Percentiles rank a stretch among this genome's conserved stretches.
These are phyloP conservation scores for Bombus affinis DNA, from an alignment of 1,140 invertebrate species.

Conservation along the genomic window DNA sequence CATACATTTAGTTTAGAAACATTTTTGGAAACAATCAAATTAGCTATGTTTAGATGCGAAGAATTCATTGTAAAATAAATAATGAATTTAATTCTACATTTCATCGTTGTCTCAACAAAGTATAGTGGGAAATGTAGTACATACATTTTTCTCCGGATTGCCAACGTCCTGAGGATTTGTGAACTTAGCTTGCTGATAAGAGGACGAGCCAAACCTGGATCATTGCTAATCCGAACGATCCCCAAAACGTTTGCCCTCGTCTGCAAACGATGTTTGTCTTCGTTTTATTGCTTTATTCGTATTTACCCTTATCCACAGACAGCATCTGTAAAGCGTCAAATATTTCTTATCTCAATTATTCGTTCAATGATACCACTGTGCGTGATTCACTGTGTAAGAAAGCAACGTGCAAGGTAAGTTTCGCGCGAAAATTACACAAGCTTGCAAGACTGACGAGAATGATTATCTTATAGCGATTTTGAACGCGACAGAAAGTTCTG, in stretches of 20 bases:
- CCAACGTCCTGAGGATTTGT: neutral
- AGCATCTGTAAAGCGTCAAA: neutral
- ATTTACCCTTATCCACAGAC: no score
- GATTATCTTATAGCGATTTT: slow-evolving; percentile 54
- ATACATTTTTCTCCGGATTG: neutral
- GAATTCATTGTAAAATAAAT: no score
- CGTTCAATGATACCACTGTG: no score
- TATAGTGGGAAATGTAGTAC: neutral
- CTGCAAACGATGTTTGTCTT: neutral
- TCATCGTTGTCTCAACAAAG: neutral
- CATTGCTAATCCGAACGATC: neutral
- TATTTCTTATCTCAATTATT: neutral
- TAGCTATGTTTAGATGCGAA: no score
- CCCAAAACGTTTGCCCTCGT: neutral
- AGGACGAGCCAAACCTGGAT: neutral
- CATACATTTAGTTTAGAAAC: no score
- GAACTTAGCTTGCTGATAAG: neutral
- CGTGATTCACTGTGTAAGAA: neutral
- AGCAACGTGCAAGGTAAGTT: slow-evolving; percentile 4
- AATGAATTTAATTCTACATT: neutral
- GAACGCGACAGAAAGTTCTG: neutral
- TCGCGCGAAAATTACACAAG: neutral
- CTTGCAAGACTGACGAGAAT: neutral
- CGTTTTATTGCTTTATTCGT: no score
- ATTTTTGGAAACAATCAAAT: no score